Evolutionary conservation across 2,888 invertebrate genomes (phyloP).

Genomic region (Phymatocera aterrima): DNA sequence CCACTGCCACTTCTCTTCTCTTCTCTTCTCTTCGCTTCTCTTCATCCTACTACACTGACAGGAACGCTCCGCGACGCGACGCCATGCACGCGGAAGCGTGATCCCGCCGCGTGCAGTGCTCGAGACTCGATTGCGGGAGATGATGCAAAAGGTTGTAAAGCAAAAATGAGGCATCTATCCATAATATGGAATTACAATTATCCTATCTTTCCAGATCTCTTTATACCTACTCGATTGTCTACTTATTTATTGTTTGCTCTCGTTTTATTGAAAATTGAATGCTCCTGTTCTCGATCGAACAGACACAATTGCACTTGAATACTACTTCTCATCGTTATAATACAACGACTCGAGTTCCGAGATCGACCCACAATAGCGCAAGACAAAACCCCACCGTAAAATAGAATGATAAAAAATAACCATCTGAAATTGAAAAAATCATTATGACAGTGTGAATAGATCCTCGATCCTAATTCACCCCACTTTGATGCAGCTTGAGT

Average conservation of each 20-base stretch:
- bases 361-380: neutral
- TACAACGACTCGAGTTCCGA: no score
- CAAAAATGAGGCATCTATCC: no score
- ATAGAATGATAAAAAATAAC: neutral
- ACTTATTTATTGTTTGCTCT: neutral
- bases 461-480: no score
- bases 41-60: slow-evolving; percentile 35
- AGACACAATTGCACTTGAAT: neutral
- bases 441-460: no score
- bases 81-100: slow-evolving; percentile 24
- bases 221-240: no score
- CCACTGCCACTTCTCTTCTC: slow-evolving; percentile 21
- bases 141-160: slow-evolving; percentile 25
- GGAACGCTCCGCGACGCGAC: neutral
- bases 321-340: neutral
- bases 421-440: no score
- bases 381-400: neutral
- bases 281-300: neutral
- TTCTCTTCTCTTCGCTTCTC: slow-evolving; percentile 42
- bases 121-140: slow-evolving; percentile 17
- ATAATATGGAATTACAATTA: no score
- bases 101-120: neutral
- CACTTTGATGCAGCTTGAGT: no score
- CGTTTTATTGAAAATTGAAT: neutral
- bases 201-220: neutral